phyloP scores from a whole-genome alignment of 2,888 invertebrate genomes.

The Pteria penguin region DNA sequence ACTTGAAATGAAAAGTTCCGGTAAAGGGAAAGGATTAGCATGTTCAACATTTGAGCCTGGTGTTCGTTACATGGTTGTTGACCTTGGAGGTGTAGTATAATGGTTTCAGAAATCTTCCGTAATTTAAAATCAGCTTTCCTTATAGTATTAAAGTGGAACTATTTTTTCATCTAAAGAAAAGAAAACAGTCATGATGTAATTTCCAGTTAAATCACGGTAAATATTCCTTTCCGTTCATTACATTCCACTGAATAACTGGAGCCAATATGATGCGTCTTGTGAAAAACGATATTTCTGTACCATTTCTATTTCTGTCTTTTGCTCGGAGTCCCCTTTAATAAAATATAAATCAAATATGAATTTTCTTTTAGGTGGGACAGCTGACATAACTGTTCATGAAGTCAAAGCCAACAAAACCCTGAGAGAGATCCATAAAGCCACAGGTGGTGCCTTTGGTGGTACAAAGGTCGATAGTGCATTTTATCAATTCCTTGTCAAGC shows the following conservation, averaged over 20 bases:
- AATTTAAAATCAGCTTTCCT: no score
- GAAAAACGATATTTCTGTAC: no score
- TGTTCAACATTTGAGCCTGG: slow-evolving; percentile 18
- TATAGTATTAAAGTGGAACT: no score
- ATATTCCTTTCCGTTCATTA: no score
- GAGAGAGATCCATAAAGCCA: slow-evolving; percentile 29
- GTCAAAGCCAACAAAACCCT: slow-evolving; percentile 22
- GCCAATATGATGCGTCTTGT: no score
- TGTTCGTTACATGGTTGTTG: slow-evolving; percentile 25
- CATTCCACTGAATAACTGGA: no score
- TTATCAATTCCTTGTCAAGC: neutral
- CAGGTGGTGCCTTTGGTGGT: slow-evolving; percentile 39
- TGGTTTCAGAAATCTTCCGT: no score
- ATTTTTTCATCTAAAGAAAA: no score
- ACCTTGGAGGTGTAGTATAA: slow-evolving; percentile 40
- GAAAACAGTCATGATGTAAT: no score
- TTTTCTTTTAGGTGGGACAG: slow-evolving; percentile 35
- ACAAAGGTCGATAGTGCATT: slow-evolving; percentile 31
- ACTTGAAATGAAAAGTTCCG: neutral
- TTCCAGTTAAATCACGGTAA: no score
- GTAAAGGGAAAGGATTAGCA: neutral
- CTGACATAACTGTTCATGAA: slow-evolving; percentile 42
- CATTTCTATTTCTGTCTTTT: no score
- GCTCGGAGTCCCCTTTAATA: neutral
- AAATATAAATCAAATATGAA: neutral